These are phyloP conservation scores for Pollenia amentaria DNA, from an alignment of 2,888 invertebrate species.

Conservation along the genomic window DNA sequence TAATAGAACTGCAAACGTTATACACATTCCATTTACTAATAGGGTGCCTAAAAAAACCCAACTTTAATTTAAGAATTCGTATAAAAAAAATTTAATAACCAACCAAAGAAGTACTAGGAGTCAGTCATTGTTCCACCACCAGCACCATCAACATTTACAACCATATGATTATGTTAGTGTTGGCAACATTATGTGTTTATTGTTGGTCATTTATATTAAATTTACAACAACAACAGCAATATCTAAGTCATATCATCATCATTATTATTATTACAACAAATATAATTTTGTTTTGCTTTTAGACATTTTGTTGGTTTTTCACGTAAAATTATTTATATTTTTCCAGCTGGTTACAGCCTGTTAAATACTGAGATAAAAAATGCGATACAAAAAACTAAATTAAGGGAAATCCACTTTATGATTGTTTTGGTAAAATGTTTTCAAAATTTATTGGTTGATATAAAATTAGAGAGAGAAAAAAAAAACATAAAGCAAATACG, in stretches of 20 bases:
- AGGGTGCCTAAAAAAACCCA: neutral
- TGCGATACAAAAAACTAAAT: neutral
- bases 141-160: conserved; percentile 8
- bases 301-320: conserved; percentile 26
- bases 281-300: conserved; percentile 4
- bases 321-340: conserved; percentile 40
- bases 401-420: neutral
- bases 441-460: conserved; percentile 21
- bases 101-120: neutral
- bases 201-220: conserved; percentile 66
- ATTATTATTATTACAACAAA: conserved; percentile 29
- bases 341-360: conserved; percentile 49
- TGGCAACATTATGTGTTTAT: conserved; percentile 71
- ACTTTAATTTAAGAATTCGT: neutral
- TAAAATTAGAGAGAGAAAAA: conserved; percentile 32
- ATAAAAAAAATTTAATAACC: neutral
- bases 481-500: neutral
- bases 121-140: neutral
- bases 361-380: conserved; percentile 30
- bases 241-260: conserved; percentile 6
- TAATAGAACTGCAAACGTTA: too few relatives aligned
- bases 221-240: conserved; percentile 37
- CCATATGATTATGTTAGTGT: conserved; percentile 56
- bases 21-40: neutral
- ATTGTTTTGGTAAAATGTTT: conserved; percentile 52